These are phyloP conservation scores for Hucho hucho DNA, from an alignment of 2,113 vertebrate genomes.

Conservation along the genomic window DNA sequence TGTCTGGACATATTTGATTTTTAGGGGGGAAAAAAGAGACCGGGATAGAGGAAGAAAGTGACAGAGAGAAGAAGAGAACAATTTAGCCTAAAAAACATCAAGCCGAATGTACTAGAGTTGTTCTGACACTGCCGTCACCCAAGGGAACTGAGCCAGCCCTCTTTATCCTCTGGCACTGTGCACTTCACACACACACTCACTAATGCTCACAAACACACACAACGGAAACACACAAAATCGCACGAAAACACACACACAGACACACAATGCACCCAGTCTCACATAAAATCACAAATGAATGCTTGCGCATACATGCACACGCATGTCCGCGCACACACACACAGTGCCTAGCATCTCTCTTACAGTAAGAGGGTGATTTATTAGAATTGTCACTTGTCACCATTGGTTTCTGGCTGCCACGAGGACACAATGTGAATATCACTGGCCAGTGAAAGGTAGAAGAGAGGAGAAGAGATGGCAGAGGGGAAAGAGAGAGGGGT, in stretches of 20 bases:
- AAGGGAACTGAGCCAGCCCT: slow-evolving; percentile 58
- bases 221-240: background rate
- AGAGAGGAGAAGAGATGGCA: background rate
- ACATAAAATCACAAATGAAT: too few species aligned
- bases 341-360: slow-evolving; percentile 9
- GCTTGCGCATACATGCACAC: background rate
- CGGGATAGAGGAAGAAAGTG: background rate
- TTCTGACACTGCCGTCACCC: slow-evolving; percentile 51
- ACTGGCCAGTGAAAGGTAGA: slow-evolving; percentile 37
- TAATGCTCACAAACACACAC: background rate
- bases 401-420: slow-evolving; percentile 45
- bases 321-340: background rate
- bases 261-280: background rate
- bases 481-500: background rate
- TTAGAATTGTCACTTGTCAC: slow-evolving; percentile 58
- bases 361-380: slow-evolving; percentile 55
- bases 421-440: slow-evolving; percentile 20
- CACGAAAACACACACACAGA: background rate
- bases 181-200: slow-evolving; percentile 1
- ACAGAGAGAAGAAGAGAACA: slow-evolving; percentile 24
- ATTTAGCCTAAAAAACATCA: slow-evolving; percentile 53
- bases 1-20: background rate
- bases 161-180: slow-evolving; percentile 44
- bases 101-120: slow-evolving; percentile 50
- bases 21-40: background rate